Percentiles rank a stretch among this genome's conserved stretches.
phyloP scores from a whole-genome alignment of 2,888 invertebrate genomes.

The Scaptomyza parva region DNA sequence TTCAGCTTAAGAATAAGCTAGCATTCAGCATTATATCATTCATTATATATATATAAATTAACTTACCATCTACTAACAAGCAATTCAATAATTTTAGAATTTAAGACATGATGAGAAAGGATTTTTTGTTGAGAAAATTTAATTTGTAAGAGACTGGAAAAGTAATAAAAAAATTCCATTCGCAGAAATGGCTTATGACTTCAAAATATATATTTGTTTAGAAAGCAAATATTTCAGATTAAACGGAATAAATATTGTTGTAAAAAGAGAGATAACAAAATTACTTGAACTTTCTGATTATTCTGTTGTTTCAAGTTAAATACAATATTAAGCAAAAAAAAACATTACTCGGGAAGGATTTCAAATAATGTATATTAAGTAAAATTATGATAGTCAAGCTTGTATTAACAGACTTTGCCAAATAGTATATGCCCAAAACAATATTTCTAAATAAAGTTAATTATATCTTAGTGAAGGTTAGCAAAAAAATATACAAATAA shows the following conservation, averaged over 20 bases:
- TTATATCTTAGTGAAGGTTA: background rate
- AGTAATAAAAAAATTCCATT: too few species aligned
- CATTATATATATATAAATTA: background rate
- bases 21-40: slow-evolving; percentile 9
- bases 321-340: background rate
- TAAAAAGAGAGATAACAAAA: background rate
- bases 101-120: background rate
- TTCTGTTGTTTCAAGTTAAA: background rate
- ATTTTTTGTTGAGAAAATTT: background rate
- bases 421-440: background rate
- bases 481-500: slow-evolving; percentile 9
- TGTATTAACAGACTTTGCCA: background rate
- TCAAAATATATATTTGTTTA: too few species aligned
- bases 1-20: slow-evolving; percentile 7
- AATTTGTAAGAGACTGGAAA: too few species aligned
- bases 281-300: background rate
- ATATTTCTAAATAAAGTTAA: background rate
- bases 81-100: background rate
- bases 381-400: background rate
- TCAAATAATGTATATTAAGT: background rate
- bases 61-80: background rate
- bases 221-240: background rate
- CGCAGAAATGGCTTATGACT: too few species aligned
- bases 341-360: too few species aligned
- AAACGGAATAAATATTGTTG: background rate